Evolutionary conservation across 2,888 invertebrate species (phyloP), one percentile per base, ranked within the genome.

Genomic region (Athetis lepigone): DNA sequence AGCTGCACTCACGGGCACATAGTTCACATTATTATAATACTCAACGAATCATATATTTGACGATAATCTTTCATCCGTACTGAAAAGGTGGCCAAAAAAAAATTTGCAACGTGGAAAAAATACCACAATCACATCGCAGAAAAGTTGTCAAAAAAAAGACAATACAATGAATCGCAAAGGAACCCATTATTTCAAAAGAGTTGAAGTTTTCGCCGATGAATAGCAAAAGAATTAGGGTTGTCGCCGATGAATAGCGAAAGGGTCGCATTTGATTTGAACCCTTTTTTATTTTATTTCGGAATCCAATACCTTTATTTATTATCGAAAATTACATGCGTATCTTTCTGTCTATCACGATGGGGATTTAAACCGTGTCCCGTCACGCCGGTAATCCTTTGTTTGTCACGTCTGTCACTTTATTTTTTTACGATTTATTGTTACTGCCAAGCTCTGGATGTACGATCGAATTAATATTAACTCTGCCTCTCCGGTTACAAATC

Each of bases 351-450:
- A 33, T 55, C 75, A 39, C 56, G 59, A 18, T 21, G 27, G 49
- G 58, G 62, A 68, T 49, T 55, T 36, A 21, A 25, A 13, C 40
- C 54, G 51, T 27, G 55, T 52, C 29, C 54, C 60, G 58, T 39
- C 43, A 36, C 74, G 37, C 19, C 36, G 25, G 36, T 45, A 39
- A 69, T 75, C 55, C 58, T 49, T 54, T 70, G 47, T 51, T 43
- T 63, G 54, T 58, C 54, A 54, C 54, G 36, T 45, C 52, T 58
- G 62, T 45, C 66, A 43, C 43, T 45, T 66, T 63, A 57, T 72
- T 61, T 75, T 55, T 55, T 39, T 52, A 59, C 50, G 56, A 51
- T 61, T 36, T 67, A 68, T 55, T 50, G 45, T 64, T 45, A 43
- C 27, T 16, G 40, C 27, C 6, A 13, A 23, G 16, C 52, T 43